Evolutionary conservation across 2,113 vertebrate genomes (phyloP).

Genomic region (Ailurus styani): DNA sequence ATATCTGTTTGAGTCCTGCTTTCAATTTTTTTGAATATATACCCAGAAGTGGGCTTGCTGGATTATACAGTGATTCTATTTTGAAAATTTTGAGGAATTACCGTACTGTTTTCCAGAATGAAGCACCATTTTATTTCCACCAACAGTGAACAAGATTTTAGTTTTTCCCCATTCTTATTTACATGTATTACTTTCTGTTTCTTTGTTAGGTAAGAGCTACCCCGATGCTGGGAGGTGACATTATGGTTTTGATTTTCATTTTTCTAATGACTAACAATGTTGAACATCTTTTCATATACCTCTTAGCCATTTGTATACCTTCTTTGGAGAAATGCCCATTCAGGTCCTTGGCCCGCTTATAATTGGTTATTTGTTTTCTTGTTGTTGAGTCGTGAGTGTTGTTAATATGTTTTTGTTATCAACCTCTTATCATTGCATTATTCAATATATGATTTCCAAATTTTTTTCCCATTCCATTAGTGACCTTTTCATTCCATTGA

Average conservation of each 20-base stretch:
- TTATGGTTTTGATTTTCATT: not conserved
- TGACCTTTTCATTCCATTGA: not conserved
- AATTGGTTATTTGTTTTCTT: not conserved
- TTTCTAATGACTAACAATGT: not conserved
- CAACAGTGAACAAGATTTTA: not conserved
- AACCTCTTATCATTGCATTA: not conserved
- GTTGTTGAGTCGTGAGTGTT: not conserved
- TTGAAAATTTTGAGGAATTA: not conserved
- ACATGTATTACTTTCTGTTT: not conserved
- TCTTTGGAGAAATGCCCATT: not conserved
- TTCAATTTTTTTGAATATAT: not conserved
- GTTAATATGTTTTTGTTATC: not conserved
- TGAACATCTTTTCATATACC: not conserved
- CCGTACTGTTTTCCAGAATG: not conserved
- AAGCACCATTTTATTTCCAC: not conserved
- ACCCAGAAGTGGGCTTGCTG: not conserved
- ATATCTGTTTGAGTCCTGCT: not conserved
- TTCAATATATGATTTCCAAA: not conserved
- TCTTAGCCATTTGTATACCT: not conserved
- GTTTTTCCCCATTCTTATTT: not conserved
- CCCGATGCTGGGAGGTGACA: not conserved
- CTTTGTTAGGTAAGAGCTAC: not conserved
- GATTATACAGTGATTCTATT: not conserved
- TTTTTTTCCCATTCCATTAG: not conserved
- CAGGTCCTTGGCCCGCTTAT: not conserved